These are phyloP conservation scores for Drosophila paulistorum DNA, from an alignment of 1,140 invertebrate species.

Conservation along the genomic window DNA sequence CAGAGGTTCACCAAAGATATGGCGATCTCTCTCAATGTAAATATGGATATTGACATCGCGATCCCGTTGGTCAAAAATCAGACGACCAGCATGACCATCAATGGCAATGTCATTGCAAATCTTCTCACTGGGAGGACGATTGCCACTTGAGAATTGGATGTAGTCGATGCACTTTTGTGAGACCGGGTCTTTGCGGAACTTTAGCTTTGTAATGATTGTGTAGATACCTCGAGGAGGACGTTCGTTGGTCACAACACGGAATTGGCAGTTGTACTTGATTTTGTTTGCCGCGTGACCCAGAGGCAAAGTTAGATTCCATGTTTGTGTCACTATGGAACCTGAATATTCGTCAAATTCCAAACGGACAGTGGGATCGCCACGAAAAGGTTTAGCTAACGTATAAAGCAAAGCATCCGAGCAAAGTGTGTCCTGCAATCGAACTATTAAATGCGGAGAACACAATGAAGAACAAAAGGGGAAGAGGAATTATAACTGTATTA, in stretches of 20 bases:
- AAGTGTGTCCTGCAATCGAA: slow-evolving; percentile 70
- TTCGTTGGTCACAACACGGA: slow-evolving; percentile 65
- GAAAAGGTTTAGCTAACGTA: slow-evolving; percentile 64
- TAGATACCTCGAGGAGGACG: slow-evolving; percentile 72
- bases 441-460: slow-evolving; percentile 23
- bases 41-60: slow-evolving; percentile 70
- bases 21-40: slow-evolving; percentile 60
- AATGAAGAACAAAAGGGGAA: slow-evolving; percentile 35
- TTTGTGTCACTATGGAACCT: slow-evolving; percentile 71
- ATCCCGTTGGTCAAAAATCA: slow-evolving; percentile 73
- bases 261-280: slow-evolving; percentile 78
- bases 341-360: slow-evolving; percentile 76
- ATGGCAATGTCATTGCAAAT: slow-evolving; percentile 72
- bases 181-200: slow-evolving; percentile 70
- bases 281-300: slow-evolving; percentile 62
- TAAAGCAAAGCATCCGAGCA: slow-evolving; percentile 71
- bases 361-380: slow-evolving; percentile 66
- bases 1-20: slow-evolving; percentile 67
- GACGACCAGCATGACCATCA: slow-evolving; percentile 58
- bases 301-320: slow-evolving; percentile 74
- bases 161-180: slow-evolving; percentile 73
- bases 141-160: slow-evolving; percentile 72
- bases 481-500: background rate
- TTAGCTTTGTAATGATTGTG: slow-evolving; percentile 72
- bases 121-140: slow-evolving; percentile 69